A percentile compares a stretch with the other conserved stretches of the same genome.
Evolutionary conservation across 2,888 invertebrate genomes (phyloP).

Genomic region (Xestia sexstrigata): DNA sequence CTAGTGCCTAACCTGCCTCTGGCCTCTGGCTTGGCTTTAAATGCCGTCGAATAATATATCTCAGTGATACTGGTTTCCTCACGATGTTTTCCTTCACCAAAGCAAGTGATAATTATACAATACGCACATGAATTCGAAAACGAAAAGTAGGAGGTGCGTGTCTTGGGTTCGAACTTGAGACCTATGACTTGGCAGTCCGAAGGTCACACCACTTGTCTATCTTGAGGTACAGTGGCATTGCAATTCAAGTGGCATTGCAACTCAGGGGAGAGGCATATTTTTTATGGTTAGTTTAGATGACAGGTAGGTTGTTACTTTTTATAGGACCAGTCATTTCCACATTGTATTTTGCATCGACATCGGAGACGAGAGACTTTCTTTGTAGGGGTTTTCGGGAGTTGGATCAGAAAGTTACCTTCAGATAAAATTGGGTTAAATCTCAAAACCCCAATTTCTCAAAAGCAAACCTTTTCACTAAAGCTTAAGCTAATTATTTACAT

Average conservation of each 20-base stretch:
- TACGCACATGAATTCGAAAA: too few species aligned
- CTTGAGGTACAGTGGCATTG: not conserved
- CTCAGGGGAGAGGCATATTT: not conserved
- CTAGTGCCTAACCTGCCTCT: too few species aligned
- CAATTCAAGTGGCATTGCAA: not conserved
- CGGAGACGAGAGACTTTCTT: not conserved
- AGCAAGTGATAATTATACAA: too few species aligned
- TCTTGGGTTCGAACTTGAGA: too few species aligned
- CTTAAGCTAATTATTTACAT: constrained; percentile 45
- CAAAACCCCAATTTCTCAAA: not conserved
- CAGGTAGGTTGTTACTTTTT: not conserved
- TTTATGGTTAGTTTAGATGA: not conserved
- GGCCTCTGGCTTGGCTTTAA: too few species aligned
- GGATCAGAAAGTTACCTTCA: not conserved
- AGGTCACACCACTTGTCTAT: too few species aligned
- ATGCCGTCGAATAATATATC: too few species aligned
- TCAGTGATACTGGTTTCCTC: too few species aligned
- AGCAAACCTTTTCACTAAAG: constrained; percentile 17
- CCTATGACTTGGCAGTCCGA: too few species aligned
- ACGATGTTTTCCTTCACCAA: too few species aligned
- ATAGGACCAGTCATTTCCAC: not conserved
- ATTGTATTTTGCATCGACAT: not conserved
- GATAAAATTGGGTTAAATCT: not conserved
- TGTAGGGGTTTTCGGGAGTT: not conserved
- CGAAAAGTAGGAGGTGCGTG: too few species aligned